Conservation (phyloP, 1,140 invertebrate species). For the Microvelia longipes region DNA sequence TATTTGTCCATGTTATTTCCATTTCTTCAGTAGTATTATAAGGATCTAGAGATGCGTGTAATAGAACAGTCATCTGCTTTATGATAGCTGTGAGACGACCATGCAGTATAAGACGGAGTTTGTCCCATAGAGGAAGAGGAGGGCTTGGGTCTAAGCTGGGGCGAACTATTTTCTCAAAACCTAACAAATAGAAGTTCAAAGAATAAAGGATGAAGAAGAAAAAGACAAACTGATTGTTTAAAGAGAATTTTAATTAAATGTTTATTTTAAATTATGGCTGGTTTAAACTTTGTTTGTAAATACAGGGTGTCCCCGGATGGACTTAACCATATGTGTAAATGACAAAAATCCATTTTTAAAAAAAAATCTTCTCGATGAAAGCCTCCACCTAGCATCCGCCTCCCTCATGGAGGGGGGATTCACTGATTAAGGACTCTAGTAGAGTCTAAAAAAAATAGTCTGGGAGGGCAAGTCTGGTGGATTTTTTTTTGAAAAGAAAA, state of each 20-base stretch:
- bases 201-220: neutral
- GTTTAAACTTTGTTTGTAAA: no score
- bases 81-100: constrained; percentile 78
- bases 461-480: no score
- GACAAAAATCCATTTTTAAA: no score
- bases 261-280: constrained; percentile 7
- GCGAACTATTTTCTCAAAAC: constrained; percentile 65
- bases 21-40: constrained; percentile 98
- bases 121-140: constrained; percentile 93
- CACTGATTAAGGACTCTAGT: no score
- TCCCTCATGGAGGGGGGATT: no score
- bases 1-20: constrained; percentile 85
- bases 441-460: no score
- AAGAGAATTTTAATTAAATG: constrained; percentile 4
- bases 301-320: no score
- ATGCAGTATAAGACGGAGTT: constrained; percentile 81
- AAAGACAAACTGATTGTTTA: neutral
- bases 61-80: constrained; percentile 65
- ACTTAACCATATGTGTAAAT: no score
- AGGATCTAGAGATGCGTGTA: constrained; percentile 91
- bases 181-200: constrained; percentile 30
- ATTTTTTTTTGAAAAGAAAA: no score
- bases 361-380: no score
- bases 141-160: constrained; percentile 86
- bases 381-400: no score